phyloP scores from a whole-genome alignment of 2,797 vertebrate genomes.

The Neosilurus mollespiculum region DNA sequence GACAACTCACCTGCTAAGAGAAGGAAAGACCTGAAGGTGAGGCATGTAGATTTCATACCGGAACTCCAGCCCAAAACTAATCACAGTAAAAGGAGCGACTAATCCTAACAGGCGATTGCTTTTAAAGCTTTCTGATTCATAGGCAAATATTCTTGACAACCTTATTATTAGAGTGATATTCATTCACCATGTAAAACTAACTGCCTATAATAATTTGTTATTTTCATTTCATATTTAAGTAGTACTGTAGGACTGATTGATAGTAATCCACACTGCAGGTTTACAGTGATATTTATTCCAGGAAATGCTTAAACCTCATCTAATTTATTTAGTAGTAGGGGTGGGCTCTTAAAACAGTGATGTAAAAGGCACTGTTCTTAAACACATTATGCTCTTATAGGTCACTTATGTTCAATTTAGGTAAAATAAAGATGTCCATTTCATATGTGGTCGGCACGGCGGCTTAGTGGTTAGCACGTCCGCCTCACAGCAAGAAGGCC shows the following conservation, averaged over 20 bases:
- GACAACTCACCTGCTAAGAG: constrained; percentile 29
- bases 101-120: not conserved
- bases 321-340: not conserved
- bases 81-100: not conserved
- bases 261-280: not conserved
- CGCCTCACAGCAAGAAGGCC: no score
- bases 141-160: not conserved
- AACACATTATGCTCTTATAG: not conserved
- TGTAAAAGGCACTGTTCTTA: not conserved
- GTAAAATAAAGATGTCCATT: no score
- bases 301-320: not conserved
- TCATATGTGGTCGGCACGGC: no score
- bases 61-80: constrained; percentile 11
- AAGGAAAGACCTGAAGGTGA: constrained; percentile 17
- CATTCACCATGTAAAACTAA: not conserved
- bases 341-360: not conserved
- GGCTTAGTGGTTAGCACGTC: no score
- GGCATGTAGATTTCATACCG: not conserved
- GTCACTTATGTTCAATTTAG: no score
- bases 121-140: not conserved
- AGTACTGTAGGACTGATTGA: not conserved
- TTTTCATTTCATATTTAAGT: not conserved
- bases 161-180: no score
- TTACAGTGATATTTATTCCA: not conserved
- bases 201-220: not conserved